phyloP scores from a whole-genome alignment of 1,140 invertebrate species.

The Drosophila repleta region DNA sequence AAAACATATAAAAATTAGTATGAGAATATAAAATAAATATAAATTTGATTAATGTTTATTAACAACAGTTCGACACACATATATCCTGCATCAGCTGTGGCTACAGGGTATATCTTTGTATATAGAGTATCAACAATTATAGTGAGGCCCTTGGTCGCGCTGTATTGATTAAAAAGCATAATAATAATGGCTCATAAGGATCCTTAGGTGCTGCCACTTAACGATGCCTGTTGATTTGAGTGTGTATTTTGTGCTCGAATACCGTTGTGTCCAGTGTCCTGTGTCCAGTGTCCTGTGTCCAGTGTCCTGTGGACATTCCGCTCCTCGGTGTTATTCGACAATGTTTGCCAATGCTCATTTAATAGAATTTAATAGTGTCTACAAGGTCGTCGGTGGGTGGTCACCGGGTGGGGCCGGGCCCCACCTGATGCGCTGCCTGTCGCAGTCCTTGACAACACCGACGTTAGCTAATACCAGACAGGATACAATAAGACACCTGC shows the following conservation, averaged over 20 bases:
- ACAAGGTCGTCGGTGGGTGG: constrained; percentile 41
- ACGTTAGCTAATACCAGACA: not conserved
- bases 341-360: constrained; percentile 40
- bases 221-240: constrained; percentile 1
- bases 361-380: constrained; percentile 44
- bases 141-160: constrained; percentile 10
- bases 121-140: not conserved
- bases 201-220: constrained; percentile 17
- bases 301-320: constrained; percentile 9
- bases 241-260: constrained; percentile 16
- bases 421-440: constrained; percentile 15
- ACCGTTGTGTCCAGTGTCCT: constrained; percentile 8
- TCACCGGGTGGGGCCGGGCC: constrained; percentile 4
- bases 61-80: too few species aligned
- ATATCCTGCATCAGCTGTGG: too few species aligned
- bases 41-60: too few species aligned
- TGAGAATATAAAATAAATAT: too few species aligned
- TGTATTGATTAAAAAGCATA: constrained; percentile 26
- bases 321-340: constrained; percentile 11
- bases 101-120: constrained; percentile 6
- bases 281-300: not conserved
- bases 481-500: not conserved
- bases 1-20: too few species aligned
- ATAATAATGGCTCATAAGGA: constrained; percentile 30
- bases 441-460: too few species aligned